Evolutionary conservation across 2,888 invertebrate species (phyloP), one percentile per base, ranked within the genome.

Genomic region (Eupithecia subumbrata): DNA sequence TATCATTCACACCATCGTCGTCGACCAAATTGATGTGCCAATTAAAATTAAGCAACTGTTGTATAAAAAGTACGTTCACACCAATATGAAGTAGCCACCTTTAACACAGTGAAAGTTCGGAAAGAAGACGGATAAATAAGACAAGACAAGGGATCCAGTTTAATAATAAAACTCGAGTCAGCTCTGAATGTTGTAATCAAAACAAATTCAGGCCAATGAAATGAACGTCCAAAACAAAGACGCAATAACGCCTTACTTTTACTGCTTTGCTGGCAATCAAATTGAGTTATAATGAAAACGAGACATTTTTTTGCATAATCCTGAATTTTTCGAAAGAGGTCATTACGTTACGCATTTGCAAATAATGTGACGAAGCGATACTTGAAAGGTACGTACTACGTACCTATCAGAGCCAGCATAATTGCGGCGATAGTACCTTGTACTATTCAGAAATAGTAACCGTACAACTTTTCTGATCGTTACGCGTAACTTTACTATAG

Each of bases 191-290:
- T 86, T 83, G 88, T 87, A 89, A 90, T 88, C 86, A 84, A 85
- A 87, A 88, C 85, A 87, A 88, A 90, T 90, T 88, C 85, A 85
- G 87, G 85, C 83, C 88, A 87, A 85, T 88, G 85, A 88, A 89
- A 86, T 82, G 79, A 83, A 78, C 80, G 78, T 79, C 79, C 79
- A 82, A 84, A 88, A 85, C 84, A 87, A 86, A 83, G 82, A 82
- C 82, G 81, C 82, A 85, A 82, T 83, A 84, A 84, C 85, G 83
- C 82, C 81, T 82, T 77, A 82, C 81, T 79, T 77, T 79, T 81
- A 82, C 82, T 82, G 74, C 72, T 63, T 72, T 48, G 70, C 80
- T 80, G 45, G 69, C 72, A 75, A 72, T 79, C 74, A 68, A 66
- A 67, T 52, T 73, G 75, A 74, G 69, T 71, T 71, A 48, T 73